Percentiles rank a stretch among this genome's conserved stretches.
These are phyloP conservation scores for Galaxias olidus DNA, from an alignment of 2,797 vertebrate genomes.

Conservation along the genomic window DNA sequence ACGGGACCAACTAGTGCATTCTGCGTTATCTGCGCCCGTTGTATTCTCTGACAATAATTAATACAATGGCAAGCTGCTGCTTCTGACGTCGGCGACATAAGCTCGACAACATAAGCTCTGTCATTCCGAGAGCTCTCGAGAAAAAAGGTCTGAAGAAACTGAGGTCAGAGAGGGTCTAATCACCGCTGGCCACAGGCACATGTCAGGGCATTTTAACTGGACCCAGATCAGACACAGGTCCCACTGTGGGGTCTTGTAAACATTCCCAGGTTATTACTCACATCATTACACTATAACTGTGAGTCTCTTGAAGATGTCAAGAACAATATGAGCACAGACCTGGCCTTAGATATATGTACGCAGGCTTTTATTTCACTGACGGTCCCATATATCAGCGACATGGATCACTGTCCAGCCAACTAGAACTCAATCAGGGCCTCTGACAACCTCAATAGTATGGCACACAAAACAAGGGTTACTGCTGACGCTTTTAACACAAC, in stretches of 20 bases:
- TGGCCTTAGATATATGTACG: slow-evolving; percentile 33
- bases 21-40: slow-evolving; percentile 82
- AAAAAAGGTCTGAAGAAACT: slow-evolving; percentile 39
- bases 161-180: slow-evolving; percentile 50
- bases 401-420: slow-evolving; percentile 52
- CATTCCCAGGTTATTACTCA: slow-evolving; percentile 62
- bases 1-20: slow-evolving; percentile 79
- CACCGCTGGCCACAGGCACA: slow-evolving; percentile 42
- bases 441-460: slow-evolving; percentile 45
- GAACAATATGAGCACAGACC: slow-evolving; percentile 50
- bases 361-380: slow-evolving; percentile 36
- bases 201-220: slow-evolving; percentile 23
- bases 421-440: slow-evolving; percentile 41
- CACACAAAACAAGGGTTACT: slow-evolving; percentile 48
- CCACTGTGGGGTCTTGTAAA: slow-evolving; percentile 47
- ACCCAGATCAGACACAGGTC: slow-evolving; percentile 51
- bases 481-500: slow-evolving; percentile 41
- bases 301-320: slow-evolving; percentile 56
- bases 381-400: slow-evolving; percentile 35
- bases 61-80: slow-evolving; percentile 79
- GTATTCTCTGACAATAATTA: slow-evolving; percentile 83
- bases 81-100: slow-evolving; percentile 71
- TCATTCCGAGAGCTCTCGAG: slow-evolving; percentile 65
- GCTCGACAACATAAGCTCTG: slow-evolving; percentile 75
- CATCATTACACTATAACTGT: slow-evolving; percentile 64